Evolutionary conservation across 2,888 invertebrate genomes (phyloP).

Genomic region (Pachymerium ferrugineum): DNA sequence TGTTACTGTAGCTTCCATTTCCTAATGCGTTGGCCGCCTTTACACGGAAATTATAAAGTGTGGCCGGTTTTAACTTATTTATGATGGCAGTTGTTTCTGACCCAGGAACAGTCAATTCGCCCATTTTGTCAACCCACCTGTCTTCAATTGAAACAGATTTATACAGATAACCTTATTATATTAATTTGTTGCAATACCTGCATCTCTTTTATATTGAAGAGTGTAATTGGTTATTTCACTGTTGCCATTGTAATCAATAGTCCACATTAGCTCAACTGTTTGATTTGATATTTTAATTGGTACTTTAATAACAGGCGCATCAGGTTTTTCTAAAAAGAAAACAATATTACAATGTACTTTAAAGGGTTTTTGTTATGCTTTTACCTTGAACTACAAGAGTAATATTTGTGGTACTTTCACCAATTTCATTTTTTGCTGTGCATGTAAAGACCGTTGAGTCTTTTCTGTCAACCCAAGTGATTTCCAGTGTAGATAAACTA

Average conservation of each 20-base stretch:
- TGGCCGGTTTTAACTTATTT: too few species aligned
- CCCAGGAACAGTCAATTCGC: too few species aligned
- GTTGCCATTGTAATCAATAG: background rate
- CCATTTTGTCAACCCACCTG: too few species aligned
- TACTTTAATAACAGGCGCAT: background rate
- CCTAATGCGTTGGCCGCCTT: too few species aligned
- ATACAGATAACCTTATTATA: too few species aligned
- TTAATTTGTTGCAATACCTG: too few species aligned
- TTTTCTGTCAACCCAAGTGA: constrained; percentile 29
- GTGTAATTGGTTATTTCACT: background rate
- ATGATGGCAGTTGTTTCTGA: too few species aligned
- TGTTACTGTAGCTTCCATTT: too few species aligned
- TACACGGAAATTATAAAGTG: too few species aligned
- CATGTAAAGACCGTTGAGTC: constrained; percentile 37
- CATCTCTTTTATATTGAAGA: constrained; percentile 18
- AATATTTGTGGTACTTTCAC: constrained; percentile 32
- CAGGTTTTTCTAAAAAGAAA: constrained; percentile 1
- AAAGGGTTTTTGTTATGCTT: too few species aligned
- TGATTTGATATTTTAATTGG: background rate
- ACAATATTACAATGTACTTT: too few species aligned
- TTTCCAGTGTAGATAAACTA: constrained; percentile 32
- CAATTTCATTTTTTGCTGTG: constrained; percentile 32
- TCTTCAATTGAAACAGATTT: too few species aligned
- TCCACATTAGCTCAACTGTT: constrained; percentile 17
- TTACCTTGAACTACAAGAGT: constrained; percentile 35